Percentiles rank a stretch among this genome's conserved stretches.
These are phyloP conservation scores for Xestia rhomboidea DNA, from an alignment of 2,888 invertebrate species.

Conservation along the genomic window DNA sequence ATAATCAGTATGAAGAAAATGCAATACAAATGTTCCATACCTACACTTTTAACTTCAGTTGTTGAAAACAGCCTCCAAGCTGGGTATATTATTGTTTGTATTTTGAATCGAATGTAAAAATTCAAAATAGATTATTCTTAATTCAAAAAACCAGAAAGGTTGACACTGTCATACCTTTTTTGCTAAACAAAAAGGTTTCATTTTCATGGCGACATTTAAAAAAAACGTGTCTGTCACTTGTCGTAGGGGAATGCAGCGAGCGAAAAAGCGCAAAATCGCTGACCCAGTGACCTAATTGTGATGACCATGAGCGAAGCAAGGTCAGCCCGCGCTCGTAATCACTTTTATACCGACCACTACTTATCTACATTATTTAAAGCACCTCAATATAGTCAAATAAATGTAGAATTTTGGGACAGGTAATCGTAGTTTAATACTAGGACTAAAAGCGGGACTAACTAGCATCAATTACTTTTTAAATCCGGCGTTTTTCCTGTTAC, in stretches of 20 bases:
- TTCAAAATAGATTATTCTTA: background rate
- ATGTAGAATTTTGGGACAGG: constrained; percentile 25
- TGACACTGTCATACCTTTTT: constrained; percentile 1
- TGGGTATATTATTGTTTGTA: background rate
- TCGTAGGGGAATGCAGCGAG: constrained; percentile 52
- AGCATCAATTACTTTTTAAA: background rate
- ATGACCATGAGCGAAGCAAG: constrained; percentile 85
- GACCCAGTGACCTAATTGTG: constrained; percentile 85
- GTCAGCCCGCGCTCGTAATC: constrained; percentile 76
- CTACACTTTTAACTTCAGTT: background rate
- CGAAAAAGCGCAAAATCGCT: constrained; percentile 77
- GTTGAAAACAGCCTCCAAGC: constrained; percentile 2
- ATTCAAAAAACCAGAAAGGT: constrained; percentile 9
- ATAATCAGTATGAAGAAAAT: constrained; percentile 1
- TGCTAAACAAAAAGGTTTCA: background rate
- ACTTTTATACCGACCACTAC: constrained; percentile 64
- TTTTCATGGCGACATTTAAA: constrained; percentile 18
- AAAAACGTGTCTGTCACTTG: constrained; percentile 43
- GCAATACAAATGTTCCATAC: background rate
- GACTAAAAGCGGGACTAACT: background rate
- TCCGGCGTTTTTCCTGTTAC: background rate
- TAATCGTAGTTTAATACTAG: constrained; percentile 4
- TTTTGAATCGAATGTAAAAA: background rate
- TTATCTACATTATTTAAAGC: constrained; percentile 49
- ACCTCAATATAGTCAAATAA: background rate